These are phyloP conservation scores for Loris lydekkerianus DNA, from an alignment of 2,797 vertebrate species.

Conservation along the genomic window DNA sequence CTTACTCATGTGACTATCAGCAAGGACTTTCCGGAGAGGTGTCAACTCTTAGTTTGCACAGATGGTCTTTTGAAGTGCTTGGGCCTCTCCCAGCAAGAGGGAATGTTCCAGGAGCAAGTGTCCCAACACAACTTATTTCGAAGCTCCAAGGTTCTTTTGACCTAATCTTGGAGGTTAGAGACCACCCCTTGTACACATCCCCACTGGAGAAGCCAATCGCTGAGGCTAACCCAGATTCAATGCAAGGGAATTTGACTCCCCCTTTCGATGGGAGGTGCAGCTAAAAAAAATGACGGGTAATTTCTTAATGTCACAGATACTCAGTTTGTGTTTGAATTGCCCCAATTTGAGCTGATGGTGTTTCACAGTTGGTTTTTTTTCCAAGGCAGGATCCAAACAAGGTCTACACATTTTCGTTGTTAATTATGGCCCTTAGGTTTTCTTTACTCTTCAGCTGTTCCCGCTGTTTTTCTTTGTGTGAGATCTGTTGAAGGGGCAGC, in stretches of 20 bases:
- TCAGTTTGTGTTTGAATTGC: not conserved
- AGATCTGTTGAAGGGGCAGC: slow-evolving; percentile 21
- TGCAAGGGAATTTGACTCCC: not conserved
- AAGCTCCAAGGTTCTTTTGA: not conserved
- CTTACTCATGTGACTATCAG: not conserved
- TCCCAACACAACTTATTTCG: not conserved
- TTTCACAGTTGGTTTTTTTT: not conserved
- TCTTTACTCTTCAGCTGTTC: not conserved
- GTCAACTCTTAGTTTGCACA: not conserved
- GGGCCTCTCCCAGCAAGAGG: not conserved
- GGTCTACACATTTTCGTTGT: not conserved
- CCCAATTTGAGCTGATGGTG: not conserved
- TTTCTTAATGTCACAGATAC: not conserved
- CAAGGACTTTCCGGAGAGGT: not conserved
- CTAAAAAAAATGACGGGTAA: not conserved
- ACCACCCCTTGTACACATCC: not conserved
- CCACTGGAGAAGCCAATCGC: not conserved
- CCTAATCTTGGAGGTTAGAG: not conserved
- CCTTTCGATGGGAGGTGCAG: not conserved
- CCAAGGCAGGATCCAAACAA: not conserved
- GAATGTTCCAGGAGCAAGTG: not conserved
- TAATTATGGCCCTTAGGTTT: not conserved
- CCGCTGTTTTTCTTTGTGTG: not conserved
- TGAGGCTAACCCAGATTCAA: not conserved
- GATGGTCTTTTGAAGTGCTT: not conserved